Conservation (phyloP, 2,888 invertebrate genomes). For the Caenorhabditis imperialis region DNA sequence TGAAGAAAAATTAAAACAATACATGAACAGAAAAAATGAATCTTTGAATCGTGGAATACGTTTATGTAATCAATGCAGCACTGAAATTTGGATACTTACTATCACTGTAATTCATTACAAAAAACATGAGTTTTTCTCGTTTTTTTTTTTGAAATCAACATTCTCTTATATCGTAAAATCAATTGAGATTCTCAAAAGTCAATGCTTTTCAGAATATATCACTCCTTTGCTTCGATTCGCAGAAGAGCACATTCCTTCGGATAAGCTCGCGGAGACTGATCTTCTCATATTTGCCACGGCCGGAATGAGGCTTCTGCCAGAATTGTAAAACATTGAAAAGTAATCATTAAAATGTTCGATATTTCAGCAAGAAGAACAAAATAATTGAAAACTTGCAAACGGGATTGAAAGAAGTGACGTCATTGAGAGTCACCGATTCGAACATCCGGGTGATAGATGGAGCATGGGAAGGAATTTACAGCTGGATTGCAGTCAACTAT, state of each 20-base stretch:
- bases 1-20: too few relatives aligned
- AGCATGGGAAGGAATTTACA: conserved; percentile 81
- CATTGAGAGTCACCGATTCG: conserved; percentile 79
- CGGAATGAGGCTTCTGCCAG: conserved; percentile 80
- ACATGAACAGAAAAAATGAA: too few relatives aligned
- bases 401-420: conserved; percentile 79
- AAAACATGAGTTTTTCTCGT: too few relatives aligned
- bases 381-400: conserved; percentile 79
- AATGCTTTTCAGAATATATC: conserved; percentile 77
- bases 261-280: conserved; percentile 80
- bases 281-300: conserved; percentile 82
- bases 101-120: too few relatives aligned
- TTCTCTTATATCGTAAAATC: neutral
- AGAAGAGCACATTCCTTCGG: conserved; percentile 79
- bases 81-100: too few relatives aligned
- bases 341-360: neutral
- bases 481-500: conserved; percentile 80
- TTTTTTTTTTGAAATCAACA: too few relatives aligned
- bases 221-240: conserved; percentile 80
- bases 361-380: conserved; percentile 76
- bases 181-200: neutral
- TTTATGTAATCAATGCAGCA: too few relatives aligned
- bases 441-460: conserved; percentile 81
- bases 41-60: too few relatives aligned
- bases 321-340: conserved; percentile 67